Evolutionary conservation across 35 echinoderm and acorn worm genomes (phyloP).

Genomic region (Eucidaris tribuloides): DNA sequence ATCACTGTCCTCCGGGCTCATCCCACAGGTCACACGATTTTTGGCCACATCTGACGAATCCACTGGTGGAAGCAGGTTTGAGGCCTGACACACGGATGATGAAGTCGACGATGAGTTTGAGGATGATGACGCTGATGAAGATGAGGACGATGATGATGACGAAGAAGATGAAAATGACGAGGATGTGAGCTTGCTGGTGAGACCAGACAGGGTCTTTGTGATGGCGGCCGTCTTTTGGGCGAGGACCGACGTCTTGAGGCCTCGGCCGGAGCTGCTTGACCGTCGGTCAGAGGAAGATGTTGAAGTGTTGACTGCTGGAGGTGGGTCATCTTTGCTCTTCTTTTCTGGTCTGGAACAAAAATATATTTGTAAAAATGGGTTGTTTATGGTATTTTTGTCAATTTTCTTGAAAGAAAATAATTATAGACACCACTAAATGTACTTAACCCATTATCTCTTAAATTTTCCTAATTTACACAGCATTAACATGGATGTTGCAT

Average conservation of each 20-base stretch:
- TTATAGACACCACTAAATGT: too few relatives aligned
- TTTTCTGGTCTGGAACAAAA: constrained; percentile 12
- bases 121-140: too few relatives aligned
- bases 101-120: neutral
- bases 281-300: neutral
- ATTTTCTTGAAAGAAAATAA: too few relatives aligned
- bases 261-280: constrained; percentile 5
- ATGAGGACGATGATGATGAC: too few relatives aligned
- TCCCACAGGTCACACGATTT: neutral
- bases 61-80: too few relatives aligned
- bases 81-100: too few relatives aligned
- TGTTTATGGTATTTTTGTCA: too few relatives aligned
- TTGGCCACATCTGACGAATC: too few relatives aligned
- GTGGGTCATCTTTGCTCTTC: constrained; percentile 1
- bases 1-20: neutral
- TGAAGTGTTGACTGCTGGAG: neutral
- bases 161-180: neutral
- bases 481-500: too few relatives aligned
- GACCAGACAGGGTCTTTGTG: neutral
- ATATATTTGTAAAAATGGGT: too few relatives aligned
- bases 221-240: constrained; percentile 22
- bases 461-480: too few relatives aligned
- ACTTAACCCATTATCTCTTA: too few relatives aligned
- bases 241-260: neutral
- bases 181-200: neutral